Percentiles rank a stretch among this genome's conserved stretches.
These are phyloP conservation scores for Scopus umbretta DNA, from an alignment of 2,113 vertebrate genomes.

Conservation along the genomic window DNA sequence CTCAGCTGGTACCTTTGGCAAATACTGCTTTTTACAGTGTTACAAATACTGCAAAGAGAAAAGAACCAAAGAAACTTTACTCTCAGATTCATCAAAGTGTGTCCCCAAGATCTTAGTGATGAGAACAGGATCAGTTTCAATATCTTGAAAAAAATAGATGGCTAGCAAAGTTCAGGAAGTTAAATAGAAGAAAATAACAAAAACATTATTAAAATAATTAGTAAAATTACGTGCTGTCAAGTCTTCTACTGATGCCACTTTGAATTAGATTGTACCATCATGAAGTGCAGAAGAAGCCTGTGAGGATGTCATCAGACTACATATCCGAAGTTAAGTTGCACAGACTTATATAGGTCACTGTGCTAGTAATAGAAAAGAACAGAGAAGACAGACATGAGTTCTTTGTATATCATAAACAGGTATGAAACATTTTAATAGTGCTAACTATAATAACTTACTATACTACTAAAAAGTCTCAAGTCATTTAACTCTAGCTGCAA, in stretches of 20 bases:
- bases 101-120: not conserved
- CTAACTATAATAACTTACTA: not conserved
- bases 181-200: not conserved
- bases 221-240: not conserved
- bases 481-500: not conserved
- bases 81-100: not conserved
- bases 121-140: not conserved
- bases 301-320: not conserved
- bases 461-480: not conserved
- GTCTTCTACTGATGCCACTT: not conserved
- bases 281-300: not conserved
- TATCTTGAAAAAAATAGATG: not conserved
- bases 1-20: constrained; percentile 2
- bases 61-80: not conserved
- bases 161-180: not conserved
- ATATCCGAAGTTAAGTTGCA: not conserved
- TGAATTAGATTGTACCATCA: not conserved
- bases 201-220: not conserved
- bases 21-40: not conserved
- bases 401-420: not conserved
- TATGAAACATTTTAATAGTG: not conserved
- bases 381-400: not conserved
- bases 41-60: not conserved
- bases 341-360: not conserved
- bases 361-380: not conserved